These are phyloP conservation scores for Trichogramma dendrolimi DNA, from an alignment of 2,888 invertebrate species.

Conservation along the genomic window DNA sequence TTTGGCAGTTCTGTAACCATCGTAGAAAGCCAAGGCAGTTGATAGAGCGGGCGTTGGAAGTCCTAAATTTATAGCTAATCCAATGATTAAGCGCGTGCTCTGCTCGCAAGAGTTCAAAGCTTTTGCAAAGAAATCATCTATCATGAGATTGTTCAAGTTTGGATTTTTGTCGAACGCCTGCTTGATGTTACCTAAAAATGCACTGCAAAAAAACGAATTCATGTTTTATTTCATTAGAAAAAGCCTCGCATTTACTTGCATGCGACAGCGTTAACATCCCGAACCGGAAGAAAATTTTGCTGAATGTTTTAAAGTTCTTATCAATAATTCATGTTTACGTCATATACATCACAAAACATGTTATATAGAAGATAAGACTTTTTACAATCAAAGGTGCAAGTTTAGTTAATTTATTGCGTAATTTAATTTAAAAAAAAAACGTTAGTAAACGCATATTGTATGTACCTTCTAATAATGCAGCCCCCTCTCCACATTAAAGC, in stretches of 20 bases:
- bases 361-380: neutral
- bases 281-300: neutral
- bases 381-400: constrained; percentile 12
- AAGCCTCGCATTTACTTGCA: neutral
- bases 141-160: constrained; percentile 75
- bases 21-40: constrained; percentile 94
- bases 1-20: constrained; percentile 82
- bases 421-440: constrained; percentile 7
- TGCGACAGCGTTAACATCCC: neutral
- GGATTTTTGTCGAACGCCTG: constrained; percentile 88
- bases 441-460: neutral
- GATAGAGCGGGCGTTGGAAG: constrained; percentile 91
- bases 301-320: too few species aligned
- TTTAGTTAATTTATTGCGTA: constrained; percentile 5
- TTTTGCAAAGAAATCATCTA: constrained; percentile 89
- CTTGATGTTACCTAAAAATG: constrained; percentile 87
- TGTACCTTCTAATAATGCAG: constrained; percentile 90
- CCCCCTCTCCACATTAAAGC: constrained; percentile 99
- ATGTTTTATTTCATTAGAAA: neutral
- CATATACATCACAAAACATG: too few species aligned
- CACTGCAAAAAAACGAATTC: constrained; percentile 54
- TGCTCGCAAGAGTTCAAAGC: constrained; percentile 77
- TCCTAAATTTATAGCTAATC: constrained; percentile 69
- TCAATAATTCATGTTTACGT: too few species aligned
- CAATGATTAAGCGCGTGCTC: constrained; percentile 82